Base-by-base conservation (phyloP, 1,140 invertebrate species). In the Samia ricini region DNA sequence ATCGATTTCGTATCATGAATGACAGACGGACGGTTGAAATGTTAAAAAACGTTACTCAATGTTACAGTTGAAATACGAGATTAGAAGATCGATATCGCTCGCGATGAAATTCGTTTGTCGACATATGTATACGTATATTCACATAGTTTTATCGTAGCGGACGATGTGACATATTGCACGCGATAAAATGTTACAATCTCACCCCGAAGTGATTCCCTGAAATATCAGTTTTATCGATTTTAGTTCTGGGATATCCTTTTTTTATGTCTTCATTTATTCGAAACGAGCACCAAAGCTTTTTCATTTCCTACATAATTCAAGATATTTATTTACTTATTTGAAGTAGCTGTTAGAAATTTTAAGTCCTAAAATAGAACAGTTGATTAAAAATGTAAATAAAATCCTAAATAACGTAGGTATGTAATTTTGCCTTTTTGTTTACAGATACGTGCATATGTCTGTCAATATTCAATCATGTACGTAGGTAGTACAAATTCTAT, bases 121-220 rank as follows among this genome's bases (percentile, higher is more conserved):
- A 15, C 33, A 15, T 12, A 42, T 42, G n/a, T n/a, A n/a, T n/a
- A n/a, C n/a, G n/a, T n/a, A 42, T 1, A 10, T 42, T 42, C 33
- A 42, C n/a, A 15, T 12, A 42, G 33, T 42, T 12, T 42, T 42
- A 42, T 42, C 33, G 33, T 15, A 15, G 74, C 36, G 65, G 63
- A 55, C 61, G 66, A 10, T 12, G 66, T 74, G 76, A 83, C 77
- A 78, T 81, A 80, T 76, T 68, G 70, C 58, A n/a, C 50, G 70
- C 65, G 72, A 78, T 78, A 77, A 73, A 81, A 66, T 77, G 79
- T 68, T 71, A 75, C 73, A 81, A 71, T 74, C 77, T 72, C 62
- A 69, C 63, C 56, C 21, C 20, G 19, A 20, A 18, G 50, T 6
- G n/a, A 18, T 15, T 6, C 50, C 7, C 8, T 7, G 21, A 23